These are phyloP conservation scores for Saguinus imperator DNA, from an alignment of 2,113 vertebrate species.

Conservation along the genomic window DNA sequence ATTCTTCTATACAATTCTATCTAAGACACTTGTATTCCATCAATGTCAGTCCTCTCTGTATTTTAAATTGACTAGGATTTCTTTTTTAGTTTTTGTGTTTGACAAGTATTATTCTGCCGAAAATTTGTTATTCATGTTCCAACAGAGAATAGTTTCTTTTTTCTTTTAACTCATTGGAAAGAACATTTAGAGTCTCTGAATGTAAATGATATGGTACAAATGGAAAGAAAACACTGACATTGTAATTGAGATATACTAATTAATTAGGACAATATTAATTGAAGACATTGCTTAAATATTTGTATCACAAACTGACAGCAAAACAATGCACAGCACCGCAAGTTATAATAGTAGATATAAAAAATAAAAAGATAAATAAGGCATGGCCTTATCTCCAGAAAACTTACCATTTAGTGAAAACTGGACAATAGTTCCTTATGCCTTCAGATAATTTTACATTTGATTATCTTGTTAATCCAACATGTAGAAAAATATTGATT, in stretches of 20 bases:
- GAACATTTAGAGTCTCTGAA: neutral
- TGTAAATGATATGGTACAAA: neutral
- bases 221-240: neutral
- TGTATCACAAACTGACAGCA: neutral
- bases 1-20: neutral
- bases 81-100: neutral
- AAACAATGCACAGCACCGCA: accelerated
- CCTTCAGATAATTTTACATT: neutral
- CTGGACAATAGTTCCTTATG: neutral
- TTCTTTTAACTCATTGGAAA: constrained; percentile 7
- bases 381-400: neutral
- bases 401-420: neutral
- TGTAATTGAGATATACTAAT: neutral
- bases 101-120: neutral
- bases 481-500: neutral
- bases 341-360: neutral
- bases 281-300: neutral
- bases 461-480: neutral
- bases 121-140: neutral
- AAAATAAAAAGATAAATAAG: neutral
- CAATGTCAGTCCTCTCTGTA: neutral
- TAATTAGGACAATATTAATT: neutral
- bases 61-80: constrained; percentile 17
- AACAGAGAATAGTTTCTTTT: neutral
- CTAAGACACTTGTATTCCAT: neutral